Base-by-base conservation (phyloP, 1,140 invertebrate species). In the Hylaeus anthracinus region DNA sequence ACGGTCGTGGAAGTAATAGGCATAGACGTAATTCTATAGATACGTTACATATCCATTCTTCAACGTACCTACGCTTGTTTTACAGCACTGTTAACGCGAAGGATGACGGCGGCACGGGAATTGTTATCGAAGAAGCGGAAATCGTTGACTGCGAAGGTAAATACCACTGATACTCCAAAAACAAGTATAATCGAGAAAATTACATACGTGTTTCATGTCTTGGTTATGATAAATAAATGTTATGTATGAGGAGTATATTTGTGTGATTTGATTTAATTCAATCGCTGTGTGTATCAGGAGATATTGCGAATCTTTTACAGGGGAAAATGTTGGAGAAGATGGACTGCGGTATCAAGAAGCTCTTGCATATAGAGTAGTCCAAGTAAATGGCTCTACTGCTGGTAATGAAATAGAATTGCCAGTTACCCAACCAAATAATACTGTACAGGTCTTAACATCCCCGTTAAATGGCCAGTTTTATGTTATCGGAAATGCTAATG, bases 401-500 rank as follows among this genome's bases (percentile, higher is more conserved):
- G 89, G 86, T 12, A 92, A 82, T 75, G 93, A 94, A 86, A 91
- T 94, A 79, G 93, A 94, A 75, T 74, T 93, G 55, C 91, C 92
- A 61, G 90, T 91, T 8, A 81, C 88, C 1, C 92, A 92, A 48
- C 81, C 90, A 66, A 90, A 87, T 73, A 93, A 90, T 75, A 92
- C 92, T 6, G 90, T 94, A 48, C 93, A 94, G 78, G 93, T 94
- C 41, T 72, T 94, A 79, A 94, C 92, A 15, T 92, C 93, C 1
- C 92, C 92, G 5, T 83, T 94, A 26, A 93, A 94, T 84, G 92
- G 93, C n/a, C 94, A 95, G 84, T 93, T 95, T 80, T 95, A 94
- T 88, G 94, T 95, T 43, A 94, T 95, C 86, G 94, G 94, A 45
- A 95, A 93, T 88, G 92, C 94, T 37, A 94, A 93, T 64, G 94